These are phyloP conservation scores for Diplosoma virens DNA, from an alignment of 23 tunicate genomes.

Conservation along the genomic window DNA sequence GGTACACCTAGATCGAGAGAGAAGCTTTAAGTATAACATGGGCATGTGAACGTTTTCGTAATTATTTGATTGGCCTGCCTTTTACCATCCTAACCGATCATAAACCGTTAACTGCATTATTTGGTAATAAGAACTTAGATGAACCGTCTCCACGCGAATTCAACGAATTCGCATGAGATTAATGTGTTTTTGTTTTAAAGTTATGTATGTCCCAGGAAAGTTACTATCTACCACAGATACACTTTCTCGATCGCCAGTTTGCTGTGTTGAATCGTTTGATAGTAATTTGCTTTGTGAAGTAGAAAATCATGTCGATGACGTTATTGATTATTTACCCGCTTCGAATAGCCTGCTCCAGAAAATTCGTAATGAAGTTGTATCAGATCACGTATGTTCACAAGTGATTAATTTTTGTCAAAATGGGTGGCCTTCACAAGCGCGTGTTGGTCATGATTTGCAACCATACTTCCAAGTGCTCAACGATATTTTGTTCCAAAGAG, in stretches of 20 bases:
- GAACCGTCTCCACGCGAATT: background rate
- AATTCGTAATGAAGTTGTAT: background rate
- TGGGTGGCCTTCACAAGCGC: background rate
- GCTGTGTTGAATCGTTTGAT: background rate
- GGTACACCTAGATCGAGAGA: conserved; percentile 20
- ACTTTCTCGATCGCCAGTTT: background rate
- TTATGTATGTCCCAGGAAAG: background rate
- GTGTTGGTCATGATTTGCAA: no score
- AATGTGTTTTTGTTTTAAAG: background rate
- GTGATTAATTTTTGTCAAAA: background rate
- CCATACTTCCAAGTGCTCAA: no score
- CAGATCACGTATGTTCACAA: background rate
- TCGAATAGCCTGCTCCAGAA: background rate
- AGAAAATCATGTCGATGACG: background rate
- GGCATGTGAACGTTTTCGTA: conserved; percentile 2
- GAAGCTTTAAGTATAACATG: background rate
- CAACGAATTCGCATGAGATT: conserved; percentile 1
- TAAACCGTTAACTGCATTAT: background rate
- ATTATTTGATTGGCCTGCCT: background rate
- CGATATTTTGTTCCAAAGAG: no score
- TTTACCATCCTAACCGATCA: background rate
- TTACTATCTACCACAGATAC: background rate
- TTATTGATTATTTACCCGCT: background rate
- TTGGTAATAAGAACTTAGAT: background rate
- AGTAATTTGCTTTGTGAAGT: background rate